These are phyloP conservation scores for Drosophila ohnishii DNA, from an alignment of 1,140 invertebrate genomes.

Conservation along the genomic window DNA sequence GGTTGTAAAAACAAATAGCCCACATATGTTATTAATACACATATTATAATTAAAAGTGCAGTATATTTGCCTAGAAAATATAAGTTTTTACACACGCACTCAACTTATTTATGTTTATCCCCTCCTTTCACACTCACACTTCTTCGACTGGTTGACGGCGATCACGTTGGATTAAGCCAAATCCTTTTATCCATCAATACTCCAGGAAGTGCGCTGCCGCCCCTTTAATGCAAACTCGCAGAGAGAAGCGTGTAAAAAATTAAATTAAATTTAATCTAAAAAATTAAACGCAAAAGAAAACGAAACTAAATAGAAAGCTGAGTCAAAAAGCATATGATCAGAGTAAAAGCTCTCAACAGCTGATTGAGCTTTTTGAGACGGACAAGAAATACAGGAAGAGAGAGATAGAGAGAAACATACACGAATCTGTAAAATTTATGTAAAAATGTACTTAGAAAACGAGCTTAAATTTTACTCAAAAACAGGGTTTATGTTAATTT, in stretches of 20 bases:
- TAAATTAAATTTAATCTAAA: no score
- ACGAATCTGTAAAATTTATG: not conserved
- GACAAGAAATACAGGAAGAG: no score
- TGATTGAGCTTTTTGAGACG: constrained; percentile 1
- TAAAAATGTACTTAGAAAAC: not conserved
- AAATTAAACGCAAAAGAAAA: constrained; percentile 17
- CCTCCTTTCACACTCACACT: constrained; percentile 7
- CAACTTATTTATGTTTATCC: not conserved
- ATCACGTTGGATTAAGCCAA: not conserved
- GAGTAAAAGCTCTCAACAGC: constrained; percentile 19
- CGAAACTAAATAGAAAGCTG: not conserved
- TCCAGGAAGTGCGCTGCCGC: not conserved
- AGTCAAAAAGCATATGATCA: constrained; percentile 21
- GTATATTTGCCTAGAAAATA: constrained; percentile 4
- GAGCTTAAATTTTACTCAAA: not conserved
- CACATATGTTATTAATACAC: constrained; percentile 5
- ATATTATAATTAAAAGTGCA: constrained; percentile 6
- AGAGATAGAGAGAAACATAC: not conserved
- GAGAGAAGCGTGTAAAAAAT: constrained; percentile 6
- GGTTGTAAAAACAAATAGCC: constrained; percentile 15
- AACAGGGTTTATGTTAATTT: not conserved
- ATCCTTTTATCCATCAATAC: not conserved
- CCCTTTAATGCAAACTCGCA: not conserved
- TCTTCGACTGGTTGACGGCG: not conserved
- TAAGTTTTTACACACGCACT: constrained; percentile 34